Evolutionary conservation across 2,797 vertebrate species (phyloP).

Genomic region (Aldrovandia affinis): DNA sequence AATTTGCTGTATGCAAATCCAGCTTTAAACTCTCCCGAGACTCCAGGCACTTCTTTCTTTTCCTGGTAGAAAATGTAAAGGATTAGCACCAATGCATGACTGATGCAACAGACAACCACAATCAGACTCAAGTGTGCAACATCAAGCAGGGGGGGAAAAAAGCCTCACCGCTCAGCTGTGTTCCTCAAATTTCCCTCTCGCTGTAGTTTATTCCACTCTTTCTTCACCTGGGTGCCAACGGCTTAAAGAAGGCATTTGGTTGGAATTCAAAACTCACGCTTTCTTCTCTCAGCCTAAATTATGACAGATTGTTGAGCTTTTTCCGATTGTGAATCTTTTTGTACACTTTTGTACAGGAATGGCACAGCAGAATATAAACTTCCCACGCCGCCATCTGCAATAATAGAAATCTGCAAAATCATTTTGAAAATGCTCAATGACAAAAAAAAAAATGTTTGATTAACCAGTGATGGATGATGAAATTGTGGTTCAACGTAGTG

Average conservation of each 20-base stretch:
- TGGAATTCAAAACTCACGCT: background rate
- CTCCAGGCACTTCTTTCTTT: conserved; percentile 44
- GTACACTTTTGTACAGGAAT: background rate
- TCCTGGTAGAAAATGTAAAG: conserved; percentile 56
- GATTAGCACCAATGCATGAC: conserved; percentile 72
- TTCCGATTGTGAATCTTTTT: background rate
- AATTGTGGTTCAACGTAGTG: background rate
- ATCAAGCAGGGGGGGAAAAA: conserved; percentile 22
- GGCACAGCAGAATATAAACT: background rate
- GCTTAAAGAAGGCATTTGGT: background rate
- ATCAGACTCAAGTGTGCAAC: conserved; percentile 70
- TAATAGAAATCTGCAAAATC: background rate
- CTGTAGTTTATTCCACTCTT: background rate
- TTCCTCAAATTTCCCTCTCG: background rate
- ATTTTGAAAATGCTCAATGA: background rate
- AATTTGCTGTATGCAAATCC: conserved; percentile 68
- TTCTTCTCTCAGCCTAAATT: background rate
- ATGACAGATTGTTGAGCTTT: background rate
- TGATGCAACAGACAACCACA: conserved; percentile 71
- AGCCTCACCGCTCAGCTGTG: background rate
- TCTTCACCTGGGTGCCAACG: background rate
- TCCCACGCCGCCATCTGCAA: background rate
- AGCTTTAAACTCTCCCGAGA: conserved; percentile 61
- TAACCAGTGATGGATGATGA: background rate
- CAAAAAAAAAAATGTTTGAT: background rate